phyloP scores from a whole-genome alignment of 2,113 vertebrate genomes.

The Macrotis lagotis region DNA sequence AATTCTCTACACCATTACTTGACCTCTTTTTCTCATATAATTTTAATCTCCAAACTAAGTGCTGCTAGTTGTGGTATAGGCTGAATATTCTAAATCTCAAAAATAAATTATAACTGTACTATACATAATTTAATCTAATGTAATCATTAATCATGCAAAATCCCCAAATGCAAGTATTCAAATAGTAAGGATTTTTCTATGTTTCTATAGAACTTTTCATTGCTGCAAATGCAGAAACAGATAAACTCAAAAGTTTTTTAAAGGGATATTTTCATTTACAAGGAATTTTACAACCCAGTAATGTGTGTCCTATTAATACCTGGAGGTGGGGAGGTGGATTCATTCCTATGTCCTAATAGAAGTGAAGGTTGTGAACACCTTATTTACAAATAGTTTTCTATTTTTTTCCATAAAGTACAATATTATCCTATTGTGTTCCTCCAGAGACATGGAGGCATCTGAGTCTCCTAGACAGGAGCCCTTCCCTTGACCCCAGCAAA shows the following conservation, averaged over 20 bases:
- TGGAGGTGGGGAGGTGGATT: not conserved
- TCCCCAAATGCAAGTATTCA: not conserved
- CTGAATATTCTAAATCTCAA: constrained; percentile 44
- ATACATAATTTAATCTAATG: constrained; percentile 23
- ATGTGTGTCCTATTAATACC: not conserved
- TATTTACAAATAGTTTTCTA: not conserved
- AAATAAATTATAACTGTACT: not conserved
- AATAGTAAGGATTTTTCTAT: not conserved
- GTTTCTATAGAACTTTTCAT: not conserved
- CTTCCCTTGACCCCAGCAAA: not conserved
- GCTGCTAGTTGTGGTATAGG: not conserved
- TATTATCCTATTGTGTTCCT: not conserved
- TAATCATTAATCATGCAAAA: constrained; percentile 16
- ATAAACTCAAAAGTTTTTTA: not conserved
- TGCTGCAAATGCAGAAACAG: not conserved
- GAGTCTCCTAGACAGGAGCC: not conserved
- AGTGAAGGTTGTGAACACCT: not conserved
- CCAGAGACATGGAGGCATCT: not conserved
- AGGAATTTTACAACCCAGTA: not conserved
- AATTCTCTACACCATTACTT: constrained; percentile 48
- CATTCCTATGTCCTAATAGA: not conserved
- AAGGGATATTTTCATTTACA: not conserved
- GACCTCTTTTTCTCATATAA: not conserved
- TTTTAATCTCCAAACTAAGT: not conserved
- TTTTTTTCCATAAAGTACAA: not conserved